Evolutionary conservation across 1,140 invertebrate species (phyloP).

Genomic region (Melanaphis sacchari): DNA sequence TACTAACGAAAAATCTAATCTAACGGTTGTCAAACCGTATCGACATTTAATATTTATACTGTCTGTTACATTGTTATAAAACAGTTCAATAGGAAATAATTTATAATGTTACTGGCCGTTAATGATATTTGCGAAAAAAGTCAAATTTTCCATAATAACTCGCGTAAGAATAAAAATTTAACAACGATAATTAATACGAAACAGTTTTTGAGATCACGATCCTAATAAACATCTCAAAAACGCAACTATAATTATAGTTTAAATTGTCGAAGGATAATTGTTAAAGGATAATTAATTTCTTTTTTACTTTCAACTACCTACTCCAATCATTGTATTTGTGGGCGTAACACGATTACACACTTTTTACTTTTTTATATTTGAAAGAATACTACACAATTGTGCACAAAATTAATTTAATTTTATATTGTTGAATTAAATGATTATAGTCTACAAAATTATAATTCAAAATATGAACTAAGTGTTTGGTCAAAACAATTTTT

Average conservation of each 20-base stretch:
- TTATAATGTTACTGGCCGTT: neutral
- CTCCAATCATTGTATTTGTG: too few species aligned
- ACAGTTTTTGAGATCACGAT: neutral
- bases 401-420: too few species aligned
- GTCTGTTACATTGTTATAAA: neutral
- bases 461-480: too few species aligned
- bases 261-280: too few species aligned
- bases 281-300: neutral
- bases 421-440: too few species aligned
- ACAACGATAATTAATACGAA: neutral
- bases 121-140: neutral
- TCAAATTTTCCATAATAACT: neutral
- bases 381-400: too few species aligned
- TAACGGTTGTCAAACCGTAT: slow-evolving; percentile 4
- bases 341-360: too few species aligned
- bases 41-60: neutral
- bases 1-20: neutral
- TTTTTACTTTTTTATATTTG: too few species aligned
- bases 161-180: neutral
- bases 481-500: too few species aligned
- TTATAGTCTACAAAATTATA: too few species aligned
- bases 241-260: neutral
- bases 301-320: neutral
- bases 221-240: neutral
- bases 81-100: neutral